Evolutionary conservation across 2,888 invertebrate genomes (phyloP).

Genomic region (Andrena fulva): DNA sequence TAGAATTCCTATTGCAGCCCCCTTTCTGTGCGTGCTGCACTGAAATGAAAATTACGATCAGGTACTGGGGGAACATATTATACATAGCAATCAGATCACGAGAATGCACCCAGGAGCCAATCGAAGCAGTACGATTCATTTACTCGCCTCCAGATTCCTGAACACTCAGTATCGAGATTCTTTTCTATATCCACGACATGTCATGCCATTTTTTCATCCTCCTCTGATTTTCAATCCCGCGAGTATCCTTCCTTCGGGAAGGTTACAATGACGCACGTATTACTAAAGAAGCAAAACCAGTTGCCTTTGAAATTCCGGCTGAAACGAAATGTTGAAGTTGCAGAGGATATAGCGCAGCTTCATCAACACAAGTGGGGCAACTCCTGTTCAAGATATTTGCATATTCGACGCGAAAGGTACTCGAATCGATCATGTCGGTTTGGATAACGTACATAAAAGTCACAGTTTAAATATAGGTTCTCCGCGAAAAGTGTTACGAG

Average conservation of each 20-base stretch:
- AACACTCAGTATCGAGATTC: too few species aligned
- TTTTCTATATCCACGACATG: too few species aligned
- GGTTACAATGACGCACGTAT: not conserved
- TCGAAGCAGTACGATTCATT: too few species aligned
- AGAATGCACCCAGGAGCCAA: not conserved
- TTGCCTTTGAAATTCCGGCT: not conserved
- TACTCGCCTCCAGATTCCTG: too few species aligned
- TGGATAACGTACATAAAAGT: conserved; percentile 8
- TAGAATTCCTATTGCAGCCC: conserved; percentile 87
- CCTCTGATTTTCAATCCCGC: not conserved
- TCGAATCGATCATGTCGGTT: conserved; percentile 20
- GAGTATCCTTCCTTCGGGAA: not conserved
- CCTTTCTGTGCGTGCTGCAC: conserved; percentile 87
- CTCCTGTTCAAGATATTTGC: conserved; percentile 20
- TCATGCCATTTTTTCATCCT: too few species aligned
- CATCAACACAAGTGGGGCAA: conserved; percentile 24
- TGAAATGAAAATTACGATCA: conserved; percentile 81
- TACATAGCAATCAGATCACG: not conserved
- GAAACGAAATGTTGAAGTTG: conserved; percentile 4
- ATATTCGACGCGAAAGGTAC: conserved; percentile 8
- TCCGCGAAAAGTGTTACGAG: conserved; percentile 3
- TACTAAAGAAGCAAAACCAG: not conserved
- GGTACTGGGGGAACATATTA: conserved; percentile 14
- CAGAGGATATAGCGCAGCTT: not conserved
- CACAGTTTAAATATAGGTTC: conserved; percentile 11